Conservation (phyloP, 2,888 invertebrate genomes). For the Tenthredo distinguenda region DNA sequence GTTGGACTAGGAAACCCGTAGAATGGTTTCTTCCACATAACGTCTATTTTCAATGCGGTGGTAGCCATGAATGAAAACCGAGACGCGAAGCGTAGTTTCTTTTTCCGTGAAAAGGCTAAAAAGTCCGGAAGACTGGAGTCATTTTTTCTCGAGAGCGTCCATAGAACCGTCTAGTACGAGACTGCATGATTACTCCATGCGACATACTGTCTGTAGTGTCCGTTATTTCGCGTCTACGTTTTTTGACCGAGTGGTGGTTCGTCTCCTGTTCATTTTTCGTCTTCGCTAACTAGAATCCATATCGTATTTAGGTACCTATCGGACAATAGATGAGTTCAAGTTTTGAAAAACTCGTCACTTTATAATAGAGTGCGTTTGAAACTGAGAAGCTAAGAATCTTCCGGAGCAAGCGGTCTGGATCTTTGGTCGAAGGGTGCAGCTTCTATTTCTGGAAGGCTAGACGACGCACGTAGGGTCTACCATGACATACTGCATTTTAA, state of each 20-base stretch:
- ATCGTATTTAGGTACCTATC: neutral
- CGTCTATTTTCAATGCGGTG: slow-evolving; percentile 23
- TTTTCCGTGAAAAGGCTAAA: slow-evolving; percentile 16
- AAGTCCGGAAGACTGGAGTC: slow-evolving; percentile 40
- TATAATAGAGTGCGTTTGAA: neutral
- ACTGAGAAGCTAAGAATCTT: slow-evolving; percentile 24
- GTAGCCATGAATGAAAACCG: slow-evolving; percentile 8
- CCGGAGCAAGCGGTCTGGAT: slow-evolving; percentile 39
- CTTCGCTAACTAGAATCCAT: neutral
- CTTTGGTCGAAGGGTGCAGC: slow-evolving; percentile 56
- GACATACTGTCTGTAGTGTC: neutral
- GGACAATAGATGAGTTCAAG: neutral
- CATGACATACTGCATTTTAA: slow-evolving; percentile 62
- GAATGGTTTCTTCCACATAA: neutral
- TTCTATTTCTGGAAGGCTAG: slow-evolving; percentile 58
- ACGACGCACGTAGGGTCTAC: slow-evolving; percentile 46
- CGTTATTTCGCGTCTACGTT: neutral
- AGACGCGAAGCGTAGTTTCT: neutral
- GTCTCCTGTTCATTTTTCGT: neutral
- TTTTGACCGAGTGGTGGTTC: neutral
- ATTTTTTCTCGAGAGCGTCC: slow-evolving; percentile 13
- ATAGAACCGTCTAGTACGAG: neutral
- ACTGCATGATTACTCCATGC: slow-evolving; percentile 23
- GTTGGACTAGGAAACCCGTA: neutral
- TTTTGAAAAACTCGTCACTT: slow-evolving; percentile 1